Evolutionary conservation across 53 echinoderm and acorn worm species (phyloP).

Genomic region (Paracentrotus lividus): DNA sequence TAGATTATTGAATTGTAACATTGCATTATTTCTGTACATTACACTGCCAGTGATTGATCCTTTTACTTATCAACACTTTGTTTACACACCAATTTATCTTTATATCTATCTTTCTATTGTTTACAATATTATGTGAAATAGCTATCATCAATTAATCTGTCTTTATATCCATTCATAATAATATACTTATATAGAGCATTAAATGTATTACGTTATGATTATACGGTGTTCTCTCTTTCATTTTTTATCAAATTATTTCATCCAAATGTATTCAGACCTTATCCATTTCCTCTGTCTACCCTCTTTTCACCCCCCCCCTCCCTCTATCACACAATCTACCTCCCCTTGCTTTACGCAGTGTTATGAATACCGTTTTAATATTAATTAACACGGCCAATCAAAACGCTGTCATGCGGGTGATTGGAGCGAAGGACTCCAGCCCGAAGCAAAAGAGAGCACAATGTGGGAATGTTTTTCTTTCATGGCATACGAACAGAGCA

Average conservation of each 20-base stretch:
- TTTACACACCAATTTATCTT: not conserved
- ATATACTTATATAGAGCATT: too few relatives aligned
- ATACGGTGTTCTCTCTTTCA: not conserved
- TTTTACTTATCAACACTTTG: not conserved
- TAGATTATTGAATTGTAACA: not conserved
- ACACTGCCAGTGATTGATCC: not conserved
- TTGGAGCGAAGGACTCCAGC: not conserved
- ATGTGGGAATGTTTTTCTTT: constrained; percentile 41
- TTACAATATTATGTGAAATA: too few relatives aligned
- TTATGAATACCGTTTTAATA: not conserved
- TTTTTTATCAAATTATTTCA: not conserved
- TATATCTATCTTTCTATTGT: not conserved
- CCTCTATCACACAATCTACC: not conserved
- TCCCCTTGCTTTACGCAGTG: not conserved
- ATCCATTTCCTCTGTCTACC: not conserved
- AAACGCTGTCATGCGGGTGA: not conserved
- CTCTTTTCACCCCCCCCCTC: not conserved
- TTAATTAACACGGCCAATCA: constrained; percentile 40
- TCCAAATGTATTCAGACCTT: not conserved
- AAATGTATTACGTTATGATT: too few relatives aligned
- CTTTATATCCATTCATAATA: not conserved
- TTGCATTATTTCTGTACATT: not conserved
- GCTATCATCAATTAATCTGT: not conserved
- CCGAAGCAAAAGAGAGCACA: constrained; percentile 33
- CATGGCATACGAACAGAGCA: not conserved